These are phyloP conservation scores for Pemphigus obesinymphae DNA, from an alignment of 1,140 invertebrate species.

Conservation along the genomic window DNA sequence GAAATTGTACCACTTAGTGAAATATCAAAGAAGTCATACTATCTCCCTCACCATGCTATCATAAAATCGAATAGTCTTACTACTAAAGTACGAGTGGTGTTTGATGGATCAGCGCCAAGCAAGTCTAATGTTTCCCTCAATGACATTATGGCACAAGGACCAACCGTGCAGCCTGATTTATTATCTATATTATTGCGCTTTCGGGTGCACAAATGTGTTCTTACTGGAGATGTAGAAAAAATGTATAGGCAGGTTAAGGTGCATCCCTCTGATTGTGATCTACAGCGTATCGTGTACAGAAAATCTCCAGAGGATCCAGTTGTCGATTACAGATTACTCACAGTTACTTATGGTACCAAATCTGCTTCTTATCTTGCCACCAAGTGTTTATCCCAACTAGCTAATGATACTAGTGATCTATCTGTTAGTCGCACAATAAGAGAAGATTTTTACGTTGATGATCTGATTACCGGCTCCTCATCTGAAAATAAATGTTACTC, in stretches of 20 bases:
- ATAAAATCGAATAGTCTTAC: neutral
- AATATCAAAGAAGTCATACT: neutral
- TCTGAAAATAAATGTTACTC: neutral
- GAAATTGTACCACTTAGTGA: neutral
- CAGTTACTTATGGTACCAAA: constrained; percentile 49
- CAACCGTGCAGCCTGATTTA: neutral
- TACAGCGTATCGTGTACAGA: constrained; percentile 51
- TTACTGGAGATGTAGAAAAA: neutral
- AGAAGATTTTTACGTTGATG: neutral
- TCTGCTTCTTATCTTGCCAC: constrained; percentile 49
- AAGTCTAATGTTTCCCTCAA: neutral
- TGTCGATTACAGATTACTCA: constrained; percentile 46
- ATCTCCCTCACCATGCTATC: neutral
- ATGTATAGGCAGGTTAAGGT: neutral
- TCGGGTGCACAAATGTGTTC: neutral
- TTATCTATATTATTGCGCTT: neutral
- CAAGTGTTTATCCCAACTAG: neutral
- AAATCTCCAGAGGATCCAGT: constrained; percentile 45
- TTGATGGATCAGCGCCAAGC: neutral
- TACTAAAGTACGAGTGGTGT: neutral
- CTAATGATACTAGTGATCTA: neutral
- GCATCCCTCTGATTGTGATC: neutral
- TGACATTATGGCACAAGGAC: neutral
- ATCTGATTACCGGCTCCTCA: neutral
- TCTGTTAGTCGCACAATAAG: neutral